Base-by-base conservation (phyloP, 2,113 vertebrate genomes). In the Rattus rattus region DNA sequence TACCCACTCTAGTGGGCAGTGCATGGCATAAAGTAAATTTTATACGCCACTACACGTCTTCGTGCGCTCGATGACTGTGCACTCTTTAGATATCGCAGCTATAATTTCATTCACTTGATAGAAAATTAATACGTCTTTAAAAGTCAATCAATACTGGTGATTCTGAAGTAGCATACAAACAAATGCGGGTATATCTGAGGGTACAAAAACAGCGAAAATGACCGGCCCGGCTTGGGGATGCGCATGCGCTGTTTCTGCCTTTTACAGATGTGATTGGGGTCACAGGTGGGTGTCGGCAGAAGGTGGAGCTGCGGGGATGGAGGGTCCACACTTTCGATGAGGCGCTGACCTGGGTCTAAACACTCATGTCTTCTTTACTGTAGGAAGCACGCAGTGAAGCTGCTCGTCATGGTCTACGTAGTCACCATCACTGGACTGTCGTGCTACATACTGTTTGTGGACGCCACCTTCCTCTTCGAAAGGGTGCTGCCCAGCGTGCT, bases 401-500 rank as follows among this genome's bases (percentile, higher is more conserved):
- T 90, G 88, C 87, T 94, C 79, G 5, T 84, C 30, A 26, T 91
- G 54, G 56, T 97, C 59, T 93, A 79, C 28, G 69, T 90, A 39
- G 87, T 96, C 43, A 54, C 16, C 77, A 59, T 97, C 92, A 92
- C 83, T 30, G 96, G 67, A 43, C 75, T 97, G 84, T 95, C 77
- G 7, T 97, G 95, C 69, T 97, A 97, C 13, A 24, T 90, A 56
- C 30, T 97, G 1, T 80, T 98, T 56, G 75, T 96, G 80, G 96
- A 97, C 28, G 76, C 91, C 39, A 92, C 69, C 0, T 97, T 98
- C 86, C 43, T 97, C 81, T 97, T 96, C 73, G 95, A 97, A 79
- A 97, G 36, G 3, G 22, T 93, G 49, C 92, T 96, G 13, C 87
- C 89, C 9, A 52, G 39, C 19, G 33, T 96, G 28, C 81, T 97